phyloP scores from a whole-genome alignment of 2,113 vertebrate genomes.

The Takifugu flavidus region DNA sequence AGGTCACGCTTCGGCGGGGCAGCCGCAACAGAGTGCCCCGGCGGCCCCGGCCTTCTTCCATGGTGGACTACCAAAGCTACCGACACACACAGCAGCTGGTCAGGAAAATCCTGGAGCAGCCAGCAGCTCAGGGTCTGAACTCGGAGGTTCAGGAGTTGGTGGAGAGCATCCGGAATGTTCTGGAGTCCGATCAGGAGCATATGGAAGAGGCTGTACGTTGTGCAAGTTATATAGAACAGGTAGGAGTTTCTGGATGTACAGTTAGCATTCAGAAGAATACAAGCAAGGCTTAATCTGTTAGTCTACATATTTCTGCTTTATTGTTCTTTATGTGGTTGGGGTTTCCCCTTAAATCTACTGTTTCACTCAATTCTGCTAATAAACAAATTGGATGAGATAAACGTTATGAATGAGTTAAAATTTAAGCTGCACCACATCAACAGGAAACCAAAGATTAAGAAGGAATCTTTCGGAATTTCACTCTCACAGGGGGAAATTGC shows the following conservation, averaged over 20 bases:
- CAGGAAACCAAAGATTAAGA: no score
- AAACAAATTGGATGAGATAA: no score
- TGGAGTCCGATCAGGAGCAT: constrained; percentile 83
- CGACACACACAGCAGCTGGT: constrained; percentile 81
- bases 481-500: no score
- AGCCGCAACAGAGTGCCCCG: constrained; percentile 31
- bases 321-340: no score
- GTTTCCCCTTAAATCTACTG: no score
- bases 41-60: constrained; percentile 73
- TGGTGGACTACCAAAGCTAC: constrained; percentile 82
- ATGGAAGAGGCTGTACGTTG: constrained; percentile 84
- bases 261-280: no score
- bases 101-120: constrained; percentile 77
- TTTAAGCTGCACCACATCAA: no score
- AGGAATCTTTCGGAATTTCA: no score
- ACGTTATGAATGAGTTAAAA: no score
- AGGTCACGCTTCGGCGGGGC: constrained; percentile 67
- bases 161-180: constrained; percentile 80
- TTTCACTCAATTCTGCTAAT: no score
- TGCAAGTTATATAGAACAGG: constrained; percentile 78
- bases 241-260: not conserved
- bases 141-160: constrained; percentile 79
- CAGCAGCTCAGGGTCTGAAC: constrained; percentile 70
- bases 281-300: not conserved
- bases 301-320: no score